Conservation (phyloP, 2,113 vertebrate species). For the Orientallactaga bullata region DNA sequence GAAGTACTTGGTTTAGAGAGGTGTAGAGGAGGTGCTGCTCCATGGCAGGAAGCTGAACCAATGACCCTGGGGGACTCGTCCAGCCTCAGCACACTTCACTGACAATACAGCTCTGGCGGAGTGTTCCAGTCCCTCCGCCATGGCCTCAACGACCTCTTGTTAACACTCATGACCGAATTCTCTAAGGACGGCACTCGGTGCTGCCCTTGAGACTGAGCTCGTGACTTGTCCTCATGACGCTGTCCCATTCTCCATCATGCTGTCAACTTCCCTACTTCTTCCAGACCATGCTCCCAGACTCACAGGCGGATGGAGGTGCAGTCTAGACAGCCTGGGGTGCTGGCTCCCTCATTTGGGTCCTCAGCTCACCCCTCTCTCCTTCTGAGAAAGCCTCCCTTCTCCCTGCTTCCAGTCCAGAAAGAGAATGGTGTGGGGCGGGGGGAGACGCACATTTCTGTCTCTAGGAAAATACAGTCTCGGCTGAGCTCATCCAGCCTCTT, state of each 20-base stretch:
- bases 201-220: slow-evolving; percentile 49
- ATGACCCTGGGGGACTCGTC: background rate
- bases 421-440: background rate
- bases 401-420: background rate
- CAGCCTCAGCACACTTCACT: background rate
- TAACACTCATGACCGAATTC: slow-evolving; percentile 52
- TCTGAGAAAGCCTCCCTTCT: background rate
- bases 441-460: background rate
- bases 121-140: background rate
- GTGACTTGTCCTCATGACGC: slow-evolving; percentile 53
- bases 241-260: slow-evolving; percentile 53
- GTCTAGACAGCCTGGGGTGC: slow-evolving; percentile 13
- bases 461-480: background rate
- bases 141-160: background rate
- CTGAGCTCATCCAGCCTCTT: background rate
- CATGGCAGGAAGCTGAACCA: background rate
- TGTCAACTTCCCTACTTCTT: slow-evolving; percentile 53
- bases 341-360: background rate
- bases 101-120: background rate
- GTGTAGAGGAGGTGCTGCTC: background rate
- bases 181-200: background rate
- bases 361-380: background rate
- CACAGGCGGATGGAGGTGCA: background rate
- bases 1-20: background rate
- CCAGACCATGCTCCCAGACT: background rate